These are phyloP conservation scores for Ammodytes dubius DNA, from an alignment of 2,113 vertebrate genomes.

Conservation along the genomic window DNA sequence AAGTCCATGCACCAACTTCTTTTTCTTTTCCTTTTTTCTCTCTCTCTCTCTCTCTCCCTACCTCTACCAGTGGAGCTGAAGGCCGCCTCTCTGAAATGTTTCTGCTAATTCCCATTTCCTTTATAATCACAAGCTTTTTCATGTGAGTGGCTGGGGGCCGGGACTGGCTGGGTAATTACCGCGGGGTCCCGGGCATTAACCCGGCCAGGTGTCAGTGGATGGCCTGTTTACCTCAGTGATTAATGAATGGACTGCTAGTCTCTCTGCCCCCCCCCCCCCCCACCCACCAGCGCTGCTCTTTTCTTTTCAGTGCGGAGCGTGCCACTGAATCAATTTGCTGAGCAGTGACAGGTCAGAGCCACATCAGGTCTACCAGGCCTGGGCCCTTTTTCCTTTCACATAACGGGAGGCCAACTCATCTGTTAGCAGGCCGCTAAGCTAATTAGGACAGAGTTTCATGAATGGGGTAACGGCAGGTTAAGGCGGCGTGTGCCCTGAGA, in stretches of 20 bases:
- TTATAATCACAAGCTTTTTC: conserved; percentile 94
- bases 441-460: conserved; percentile 71
- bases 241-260: conserved; percentile 91
- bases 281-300: conserved; percentile 61
- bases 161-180: conserved; percentile 87
- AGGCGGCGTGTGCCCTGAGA: conserved; percentile 47
- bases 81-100: conserved; percentile 88
- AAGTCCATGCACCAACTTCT: conserved; percentile 71
- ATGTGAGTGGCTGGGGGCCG: conserved; percentile 86
- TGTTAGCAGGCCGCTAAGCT: conserved; percentile 68
- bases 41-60: conserved; percentile 44
- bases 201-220: conserved; percentile 93
- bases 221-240: conserved; percentile 91
- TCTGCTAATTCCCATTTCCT: conserved; percentile 97
- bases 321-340: conserved; percentile 88
- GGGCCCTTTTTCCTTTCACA: conserved; percentile 36
- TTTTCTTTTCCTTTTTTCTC: neutral
- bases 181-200: conserved; percentile 91
- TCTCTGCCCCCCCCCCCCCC: conserved; percentile 78
- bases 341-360: conserved; percentile 80
- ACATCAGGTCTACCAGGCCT: conserved; percentile 70
- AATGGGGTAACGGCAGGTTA: conserved; percentile 16
- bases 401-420: conserved; percentile 34
- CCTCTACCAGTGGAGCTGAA: conserved; percentile 83
- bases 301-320: conserved; percentile 81